These are phyloP conservation scores for Agelaius tricolor DNA, from an alignment of 2,113 vertebrate species.

Conservation along the genomic window DNA sequence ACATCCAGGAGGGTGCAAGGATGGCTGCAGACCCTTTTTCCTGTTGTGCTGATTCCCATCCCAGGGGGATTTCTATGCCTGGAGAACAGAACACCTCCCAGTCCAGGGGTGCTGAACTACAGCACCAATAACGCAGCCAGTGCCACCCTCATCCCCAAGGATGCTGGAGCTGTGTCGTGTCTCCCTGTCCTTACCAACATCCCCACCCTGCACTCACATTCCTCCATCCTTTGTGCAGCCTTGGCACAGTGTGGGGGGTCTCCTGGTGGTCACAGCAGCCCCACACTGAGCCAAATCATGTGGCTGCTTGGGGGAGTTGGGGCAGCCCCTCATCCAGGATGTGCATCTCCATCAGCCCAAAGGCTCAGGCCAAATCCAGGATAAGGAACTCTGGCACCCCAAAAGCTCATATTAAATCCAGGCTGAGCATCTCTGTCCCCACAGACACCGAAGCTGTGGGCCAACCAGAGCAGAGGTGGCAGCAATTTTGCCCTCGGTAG, in stretches of 20 bases:
- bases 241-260: neutral
- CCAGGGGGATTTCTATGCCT: neutral
- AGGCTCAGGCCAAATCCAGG: neutral
- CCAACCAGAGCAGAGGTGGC: neutral
- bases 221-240: neutral
- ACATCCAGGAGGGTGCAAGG: rapidly evolving
- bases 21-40: neutral
- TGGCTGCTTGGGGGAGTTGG: neutral
- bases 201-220: no score
- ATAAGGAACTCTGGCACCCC: no score
- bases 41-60: neutral
- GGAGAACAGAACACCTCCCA: neutral
- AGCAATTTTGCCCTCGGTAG: neutral
- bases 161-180: rapidly evolving
- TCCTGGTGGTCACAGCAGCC: no score
- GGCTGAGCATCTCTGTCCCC: no score
- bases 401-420: neutral
- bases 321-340: neutral
- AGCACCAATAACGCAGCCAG: rapidly evolving
- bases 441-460: rapidly evolving
- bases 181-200: neutral
- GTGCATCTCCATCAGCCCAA: neutral
- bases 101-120: neutral
- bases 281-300: neutral
- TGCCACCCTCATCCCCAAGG: rapidly evolving